phyloP scores from a whole-genome alignment of 2,888 invertebrate genomes.

The Sarcophaga caerulescens region DNA sequence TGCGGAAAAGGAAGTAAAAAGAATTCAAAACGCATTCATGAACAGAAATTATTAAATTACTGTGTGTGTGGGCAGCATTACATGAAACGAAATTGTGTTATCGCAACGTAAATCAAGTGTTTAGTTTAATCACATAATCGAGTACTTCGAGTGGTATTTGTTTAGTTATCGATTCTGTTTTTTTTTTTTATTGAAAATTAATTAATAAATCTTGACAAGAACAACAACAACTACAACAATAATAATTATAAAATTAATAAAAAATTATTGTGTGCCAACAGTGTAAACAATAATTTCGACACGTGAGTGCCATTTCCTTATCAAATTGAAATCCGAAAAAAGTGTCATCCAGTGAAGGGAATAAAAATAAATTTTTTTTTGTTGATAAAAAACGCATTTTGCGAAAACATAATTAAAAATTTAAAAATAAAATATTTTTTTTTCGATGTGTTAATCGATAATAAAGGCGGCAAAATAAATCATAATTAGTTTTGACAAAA shows the following conservation, averaged over 20 bases:
- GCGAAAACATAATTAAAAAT: background rate
- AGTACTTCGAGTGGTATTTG: background rate
- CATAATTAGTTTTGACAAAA: too few species aligned
- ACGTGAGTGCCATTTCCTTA: conserved; percentile 50
- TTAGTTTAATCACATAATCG: background rate
- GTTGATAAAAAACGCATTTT: conserved; percentile 18
- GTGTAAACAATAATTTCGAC: conserved; percentile 42
- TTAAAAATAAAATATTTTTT: too few species aligned
- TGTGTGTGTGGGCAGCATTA: too few species aligned
- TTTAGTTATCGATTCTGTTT: background rate
- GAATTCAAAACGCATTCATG: too few species aligned
- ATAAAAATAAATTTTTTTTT: background rate
- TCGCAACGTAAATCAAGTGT: background rate
- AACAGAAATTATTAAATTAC: too few species aligned
- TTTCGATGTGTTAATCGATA: too few species aligned
- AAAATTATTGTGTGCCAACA: conserved; percentile 11
- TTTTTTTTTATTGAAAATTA: background rate
- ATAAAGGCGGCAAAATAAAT: too few species aligned
- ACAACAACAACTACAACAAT: too few species aligned
- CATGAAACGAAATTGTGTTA: background rate
- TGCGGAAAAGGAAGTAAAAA: too few species aligned
- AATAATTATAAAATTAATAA: background rate
- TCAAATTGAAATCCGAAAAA: conserved; percentile 12
- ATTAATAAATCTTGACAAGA: background rate
- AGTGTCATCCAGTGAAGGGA: background rate